These are phyloP conservation scores for Cephus rjabovi DNA, from an alignment of 2,888 invertebrate genomes.

Conservation along the genomic window DNA sequence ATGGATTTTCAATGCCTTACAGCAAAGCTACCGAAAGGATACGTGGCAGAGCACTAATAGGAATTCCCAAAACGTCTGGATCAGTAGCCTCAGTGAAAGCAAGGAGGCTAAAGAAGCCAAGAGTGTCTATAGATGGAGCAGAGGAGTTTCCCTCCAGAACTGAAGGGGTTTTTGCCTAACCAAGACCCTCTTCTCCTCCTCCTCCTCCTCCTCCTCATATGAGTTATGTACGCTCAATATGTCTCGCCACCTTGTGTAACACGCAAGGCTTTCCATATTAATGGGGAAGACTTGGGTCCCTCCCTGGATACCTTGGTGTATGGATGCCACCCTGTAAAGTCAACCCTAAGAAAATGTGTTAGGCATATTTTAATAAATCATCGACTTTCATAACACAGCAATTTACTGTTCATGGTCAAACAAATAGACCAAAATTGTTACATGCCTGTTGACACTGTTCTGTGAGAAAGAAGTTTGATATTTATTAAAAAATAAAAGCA, in stretches of 20 bases:
- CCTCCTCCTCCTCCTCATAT: background rate
- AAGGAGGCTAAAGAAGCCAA: background rate
- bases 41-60: background rate
- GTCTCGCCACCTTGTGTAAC: constrained; percentile 1
- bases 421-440: background rate
- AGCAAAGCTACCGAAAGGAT: background rate
- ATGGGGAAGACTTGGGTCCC: background rate
- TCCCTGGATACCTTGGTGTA: background rate
- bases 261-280: background rate
- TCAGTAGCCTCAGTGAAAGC: background rate
- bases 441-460: background rate
- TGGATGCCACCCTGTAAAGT: background rate
- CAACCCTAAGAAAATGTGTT: background rate
- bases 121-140: background rate
- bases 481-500: background rate
- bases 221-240: constrained; percentile 8
- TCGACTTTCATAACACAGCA: background rate
- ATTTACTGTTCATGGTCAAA: background rate
- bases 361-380: background rate
- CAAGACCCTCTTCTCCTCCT: background rate
- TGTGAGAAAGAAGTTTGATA: background rate
- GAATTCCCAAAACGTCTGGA: background rate
- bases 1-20: background rate
- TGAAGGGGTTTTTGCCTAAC: background rate
- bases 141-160: background rate